Percentiles rank a stretch among this genome's conserved stretches.
Conservation (phyloP, 2,888 invertebrate species). For the Thereva unica region DNA sequence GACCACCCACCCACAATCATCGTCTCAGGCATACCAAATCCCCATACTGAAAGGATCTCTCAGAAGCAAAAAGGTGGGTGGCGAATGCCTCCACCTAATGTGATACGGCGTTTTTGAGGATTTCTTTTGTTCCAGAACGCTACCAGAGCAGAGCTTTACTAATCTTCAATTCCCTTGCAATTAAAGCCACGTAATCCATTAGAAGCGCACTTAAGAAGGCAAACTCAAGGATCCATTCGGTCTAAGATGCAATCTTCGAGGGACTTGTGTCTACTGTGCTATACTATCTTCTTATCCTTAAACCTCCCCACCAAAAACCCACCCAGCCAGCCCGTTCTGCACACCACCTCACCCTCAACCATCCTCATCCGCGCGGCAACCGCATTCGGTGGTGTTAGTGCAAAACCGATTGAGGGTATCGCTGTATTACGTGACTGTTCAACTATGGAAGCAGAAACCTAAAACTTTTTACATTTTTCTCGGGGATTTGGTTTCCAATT, state of each 20-base stretch:
- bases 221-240: conserved; percentile 3
- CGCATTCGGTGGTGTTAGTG: too few relatives aligned
- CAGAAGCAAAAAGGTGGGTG: too few relatives aligned
- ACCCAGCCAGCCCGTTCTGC: background rate
- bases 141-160: conserved; percentile 4
- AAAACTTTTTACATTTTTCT: conserved; percentile 33
- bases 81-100: background rate
- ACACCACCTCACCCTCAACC: background rate
- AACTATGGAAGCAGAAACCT: background rate
- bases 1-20: too few relatives aligned
- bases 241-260: conserved; percentile 6
- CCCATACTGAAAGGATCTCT: too few relatives aligned
- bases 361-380: too few relatives aligned
- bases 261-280: conserved; percentile 8
- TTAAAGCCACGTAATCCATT: conserved; percentile 44
- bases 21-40: too few relatives aligned
- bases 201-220: conserved; percentile 21
- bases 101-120: conserved; percentile 4
- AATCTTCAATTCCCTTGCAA: conserved; percentile 41
- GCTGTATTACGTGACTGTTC: conserved; percentile 7
- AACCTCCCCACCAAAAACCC: background rate
- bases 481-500: conserved; percentile 37
- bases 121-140: conserved; percentile 7
- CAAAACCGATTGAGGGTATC: background rate
- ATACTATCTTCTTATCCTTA: background rate